Evolutionary conservation across 64 coral and sea anemone genomes (phyloP).

Genomic region (Cladopsammia gracilis): DNA sequence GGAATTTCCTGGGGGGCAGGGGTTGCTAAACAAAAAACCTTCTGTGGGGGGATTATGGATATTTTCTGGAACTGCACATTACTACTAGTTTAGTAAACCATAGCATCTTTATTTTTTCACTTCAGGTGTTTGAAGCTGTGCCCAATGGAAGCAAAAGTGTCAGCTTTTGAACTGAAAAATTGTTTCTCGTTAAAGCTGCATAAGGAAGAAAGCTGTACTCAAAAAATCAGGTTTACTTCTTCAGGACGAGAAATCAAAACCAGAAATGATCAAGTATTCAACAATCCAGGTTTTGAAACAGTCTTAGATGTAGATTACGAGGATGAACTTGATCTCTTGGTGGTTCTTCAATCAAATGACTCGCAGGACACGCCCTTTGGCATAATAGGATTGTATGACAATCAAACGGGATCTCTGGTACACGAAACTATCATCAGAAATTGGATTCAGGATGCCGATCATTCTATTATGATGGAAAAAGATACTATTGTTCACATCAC

Average conservation of each 20-base stretch:
- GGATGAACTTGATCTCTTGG: conserved; percentile 89
- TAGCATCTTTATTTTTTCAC: background rate
- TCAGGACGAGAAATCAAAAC: conserved; percentile 82
- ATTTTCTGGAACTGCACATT: too few species aligned
- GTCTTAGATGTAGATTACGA: conserved; percentile 89
- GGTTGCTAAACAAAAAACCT: too few species aligned
- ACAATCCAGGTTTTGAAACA: conserved; percentile 77
- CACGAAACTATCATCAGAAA: conserved; percentile 65
- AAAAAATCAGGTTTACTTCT: conserved; percentile 53
- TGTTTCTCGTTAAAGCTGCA: conserved; percentile 14
- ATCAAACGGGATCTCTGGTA: conserved; percentile 76
- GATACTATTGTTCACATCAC: conserved; percentile 84
- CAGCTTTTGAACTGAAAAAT: conserved; percentile 29
- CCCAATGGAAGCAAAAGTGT: background rate
- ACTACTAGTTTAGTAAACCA: background rate
- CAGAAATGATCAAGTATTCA: conserved; percentile 33
- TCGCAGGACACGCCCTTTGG: conserved; percentile 48
- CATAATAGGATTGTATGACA: conserved; percentile 86
- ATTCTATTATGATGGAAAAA: conserved; percentile 94
- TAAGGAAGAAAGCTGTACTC: background rate
- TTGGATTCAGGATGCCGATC: conserved; percentile 81
- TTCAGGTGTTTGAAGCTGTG: conserved; percentile 78
- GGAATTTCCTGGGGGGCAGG: too few species aligned
- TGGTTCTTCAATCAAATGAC: conserved; percentile 69
- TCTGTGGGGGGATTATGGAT: too few species aligned